Evolutionary conservation across 1,140 invertebrate genomes (phyloP).

Genomic region (Hestina assimilis): DNA sequence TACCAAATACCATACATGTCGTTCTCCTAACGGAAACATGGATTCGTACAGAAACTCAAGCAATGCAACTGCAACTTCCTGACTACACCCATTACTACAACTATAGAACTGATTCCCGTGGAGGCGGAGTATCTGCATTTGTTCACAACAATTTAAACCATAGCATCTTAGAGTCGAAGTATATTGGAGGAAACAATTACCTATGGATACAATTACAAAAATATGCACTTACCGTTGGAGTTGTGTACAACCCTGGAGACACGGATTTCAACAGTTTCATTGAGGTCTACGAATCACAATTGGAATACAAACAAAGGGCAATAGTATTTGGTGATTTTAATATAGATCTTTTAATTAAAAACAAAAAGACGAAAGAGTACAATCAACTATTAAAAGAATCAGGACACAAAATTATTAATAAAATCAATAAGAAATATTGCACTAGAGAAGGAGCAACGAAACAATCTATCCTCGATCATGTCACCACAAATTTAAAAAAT

Average conservation of each 20-base stretch:
- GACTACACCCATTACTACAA: constrained; percentile 18
- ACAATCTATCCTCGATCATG: no score
- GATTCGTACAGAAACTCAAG: constrained; percentile 4
- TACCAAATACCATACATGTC: constrained; percentile 7
- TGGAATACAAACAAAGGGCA: no score
- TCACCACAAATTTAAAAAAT: no score
- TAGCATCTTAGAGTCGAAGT: not conserved
- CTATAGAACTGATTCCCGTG: not conserved
- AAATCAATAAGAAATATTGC: no score
- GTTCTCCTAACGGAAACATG: constrained; percentile 20
- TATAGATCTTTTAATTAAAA: no score
- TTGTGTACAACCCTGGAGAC: constrained; percentile 6
- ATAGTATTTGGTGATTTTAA: no score
- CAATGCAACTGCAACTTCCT: constrained; percentile 4
- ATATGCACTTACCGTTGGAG: constrained; percentile 6
- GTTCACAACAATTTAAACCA: constrained; percentile 2
- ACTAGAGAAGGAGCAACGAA: no score
- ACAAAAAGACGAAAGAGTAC: no score
- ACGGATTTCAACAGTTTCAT: constrained; percentile 4
- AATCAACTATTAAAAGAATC: no score
- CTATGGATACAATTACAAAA: constrained; percentile 11
- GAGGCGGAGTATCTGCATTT: constrained; percentile 4
- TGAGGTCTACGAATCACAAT: not conserved
- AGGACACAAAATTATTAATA: no score
- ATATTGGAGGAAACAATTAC: constrained; percentile 5